Base-by-base conservation (phyloP, 1,140 invertebrate genomes). In the Drosophila orosa region DNA sequence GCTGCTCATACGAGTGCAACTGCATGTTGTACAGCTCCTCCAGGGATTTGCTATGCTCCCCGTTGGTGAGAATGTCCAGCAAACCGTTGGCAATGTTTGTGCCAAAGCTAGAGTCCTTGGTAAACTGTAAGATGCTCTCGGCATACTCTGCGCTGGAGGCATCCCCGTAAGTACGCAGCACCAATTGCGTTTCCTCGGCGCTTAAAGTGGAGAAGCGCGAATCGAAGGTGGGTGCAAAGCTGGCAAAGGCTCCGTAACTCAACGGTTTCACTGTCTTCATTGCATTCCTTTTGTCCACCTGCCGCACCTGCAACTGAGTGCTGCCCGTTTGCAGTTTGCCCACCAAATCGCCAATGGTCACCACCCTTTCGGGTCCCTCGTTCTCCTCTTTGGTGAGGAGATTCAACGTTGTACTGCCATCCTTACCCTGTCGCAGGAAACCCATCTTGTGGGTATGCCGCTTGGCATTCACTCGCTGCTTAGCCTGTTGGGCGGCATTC, bases 141-240 rank as follows among this genome's bases (percentile, higher is more conserved):
- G 97, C 96, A 93, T 98, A 98, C 71, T 97, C 95, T 3, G 96
- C 95, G 27, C 96, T 96, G n/a, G 95, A 95, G 63, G 98, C 96
- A 92, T 97, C 96, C 0, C 90, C 98, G 90, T 99, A 98, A 0
- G 98, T 98, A 69, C 96, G 95, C 81, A 97, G 95, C 1, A 99
- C 95, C 65, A 99, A 91, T 85, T 99, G 97, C 1, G 97, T 96
- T 90, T 99, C 98, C 74, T 98, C 97, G 91, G 98, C 97, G 12
- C 95, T 97, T 22, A 99, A 93, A 86, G 97, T 98, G 1, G 98
- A 95, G 93, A 99, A 99, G 3, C 97, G 98, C 0, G 98, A 98
- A 92, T 99, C 98, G 92, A 98, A 98, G 19, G 95, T 95, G 1
- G 98, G 98, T 3, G 98, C 98, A 93, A 98, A 98, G 3, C 97